Evolutionary conservation across 2,113 vertebrate genomes (phyloP).

Genomic region (Sturnira hondurensis): DNA sequence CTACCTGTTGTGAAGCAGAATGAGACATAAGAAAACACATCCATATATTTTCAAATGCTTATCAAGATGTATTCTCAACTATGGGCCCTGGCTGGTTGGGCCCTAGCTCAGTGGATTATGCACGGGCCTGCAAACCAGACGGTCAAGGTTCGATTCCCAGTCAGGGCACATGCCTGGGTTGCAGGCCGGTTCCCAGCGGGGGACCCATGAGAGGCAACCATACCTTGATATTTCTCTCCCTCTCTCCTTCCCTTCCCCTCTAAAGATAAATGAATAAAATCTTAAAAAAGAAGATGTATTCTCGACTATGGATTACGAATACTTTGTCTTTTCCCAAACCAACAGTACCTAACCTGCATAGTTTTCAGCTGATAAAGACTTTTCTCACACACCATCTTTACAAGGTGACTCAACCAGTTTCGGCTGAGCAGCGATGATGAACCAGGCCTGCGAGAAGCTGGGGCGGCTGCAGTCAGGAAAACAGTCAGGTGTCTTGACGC

Average conservation of each 20-base stretch:
- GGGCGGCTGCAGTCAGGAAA: neutral
- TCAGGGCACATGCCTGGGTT: no score
- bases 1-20: neutral
- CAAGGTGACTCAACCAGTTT: neutral
- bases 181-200: no score
- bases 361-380: neutral
- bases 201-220: no score
- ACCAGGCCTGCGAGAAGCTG: no score
- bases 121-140: no score
- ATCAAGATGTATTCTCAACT: neutral
- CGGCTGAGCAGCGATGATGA: neutral
- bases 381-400: neutral
- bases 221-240: no score
- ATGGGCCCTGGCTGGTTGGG: no score
- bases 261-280: no score
- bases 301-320: neutral
- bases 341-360: neutral
- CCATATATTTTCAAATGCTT: neutral
- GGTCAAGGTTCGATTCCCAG: no score
- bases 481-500: neutral
- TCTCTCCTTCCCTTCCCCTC: no score
- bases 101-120: no score
- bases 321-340: neutral
- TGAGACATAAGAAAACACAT: neutral
- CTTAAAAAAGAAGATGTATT: neutral